A percentile compares a stretch with the other conserved stretches of the same genome.
Evolutionary conservation across 2,888 invertebrate genomes (phyloP).

Genomic region (Bombylius discolor): DNA sequence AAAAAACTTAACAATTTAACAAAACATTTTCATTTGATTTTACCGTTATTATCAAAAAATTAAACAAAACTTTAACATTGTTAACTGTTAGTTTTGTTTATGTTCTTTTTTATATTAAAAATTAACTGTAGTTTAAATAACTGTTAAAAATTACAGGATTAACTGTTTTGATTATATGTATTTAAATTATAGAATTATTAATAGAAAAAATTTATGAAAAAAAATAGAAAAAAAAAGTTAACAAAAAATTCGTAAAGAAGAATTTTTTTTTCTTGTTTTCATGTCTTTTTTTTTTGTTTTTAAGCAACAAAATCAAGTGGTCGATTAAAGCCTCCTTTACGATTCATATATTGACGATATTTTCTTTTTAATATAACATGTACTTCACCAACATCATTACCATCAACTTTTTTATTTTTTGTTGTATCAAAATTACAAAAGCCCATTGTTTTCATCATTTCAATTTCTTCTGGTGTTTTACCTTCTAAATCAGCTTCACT

Average conservation of each 20-base stretch:
- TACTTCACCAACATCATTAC: constrained; percentile 87
- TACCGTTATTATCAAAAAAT: too few relatives aligned
- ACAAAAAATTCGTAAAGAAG: neutral
- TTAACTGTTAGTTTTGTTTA: too few relatives aligned
- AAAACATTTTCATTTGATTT: too few relatives aligned
- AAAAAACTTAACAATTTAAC: too few relatives aligned
- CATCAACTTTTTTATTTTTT: constrained; percentile 90
- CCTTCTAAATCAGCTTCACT: constrained; percentile 80
- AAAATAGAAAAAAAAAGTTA: neutral
- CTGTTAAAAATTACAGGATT: too few relatives aligned
- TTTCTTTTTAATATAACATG: constrained; percentile 92
- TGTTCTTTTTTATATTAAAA: too few relatives aligned
- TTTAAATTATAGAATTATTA: neutral
- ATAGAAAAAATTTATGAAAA: neutral
- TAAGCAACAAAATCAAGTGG: constrained; percentile 93
- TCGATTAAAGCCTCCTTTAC: constrained; percentile 97
- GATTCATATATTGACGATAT: constrained; percentile 98
- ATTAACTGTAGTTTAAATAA: too few relatives aligned
- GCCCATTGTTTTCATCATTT: constrained; percentile 95
- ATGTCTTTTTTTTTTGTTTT: neutral
- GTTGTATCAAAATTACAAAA: constrained; percentile 93
- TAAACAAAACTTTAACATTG: too few relatives aligned
- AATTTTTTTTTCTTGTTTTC: neutral
- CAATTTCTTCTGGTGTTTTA: constrained; percentile 80
- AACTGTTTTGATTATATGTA: too few relatives aligned